Conservation (phyloP, 2,888 invertebrate genomes). For the Yponomeuta cagnagella region DNA sequence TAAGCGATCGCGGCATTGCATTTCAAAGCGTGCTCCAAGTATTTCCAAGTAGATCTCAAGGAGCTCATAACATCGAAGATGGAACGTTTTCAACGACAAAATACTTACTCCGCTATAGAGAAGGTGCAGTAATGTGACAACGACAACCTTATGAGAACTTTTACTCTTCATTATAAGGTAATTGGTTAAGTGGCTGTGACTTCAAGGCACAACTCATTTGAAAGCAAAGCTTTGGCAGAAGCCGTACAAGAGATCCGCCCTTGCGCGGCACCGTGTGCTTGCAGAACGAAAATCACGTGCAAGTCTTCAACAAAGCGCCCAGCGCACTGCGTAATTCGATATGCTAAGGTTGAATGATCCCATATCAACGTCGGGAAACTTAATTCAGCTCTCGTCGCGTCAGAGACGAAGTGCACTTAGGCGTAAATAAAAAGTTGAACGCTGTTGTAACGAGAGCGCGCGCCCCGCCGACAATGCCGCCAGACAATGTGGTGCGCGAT, state of each 20-base stretch:
- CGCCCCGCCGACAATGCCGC: slow-evolving; percentile 61
- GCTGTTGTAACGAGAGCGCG: slow-evolving; percentile 57
- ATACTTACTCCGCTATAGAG: background rate
- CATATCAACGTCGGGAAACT: slow-evolving; percentile 70
- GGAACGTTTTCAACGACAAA: slow-evolving; percentile 6
- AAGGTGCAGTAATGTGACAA: background rate
- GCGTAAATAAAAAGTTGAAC: slow-evolving; percentile 74
- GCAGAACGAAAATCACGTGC: slow-evolving; percentile 66
- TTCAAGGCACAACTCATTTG: slow-evolving; percentile 21
- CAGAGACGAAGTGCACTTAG: slow-evolving; percentile 69
- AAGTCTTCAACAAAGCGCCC: slow-evolving; percentile 56
- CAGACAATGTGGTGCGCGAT: slow-evolving; percentile 68
- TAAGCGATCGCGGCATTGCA: slow-evolving; percentile 24
- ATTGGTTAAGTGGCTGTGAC: background rate
- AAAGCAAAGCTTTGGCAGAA: background rate
- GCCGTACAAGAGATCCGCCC: background rate
- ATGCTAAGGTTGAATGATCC: slow-evolving; percentile 72
- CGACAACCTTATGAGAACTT: background rate
- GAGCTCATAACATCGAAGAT: slow-evolving; percentile 20
- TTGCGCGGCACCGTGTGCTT: slow-evolving; percentile 9
- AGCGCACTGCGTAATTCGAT: slow-evolving; percentile 70
- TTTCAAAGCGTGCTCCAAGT: slow-evolving; percentile 23
- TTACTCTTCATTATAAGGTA: background rate
- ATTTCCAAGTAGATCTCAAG: slow-evolving; percentile 20
- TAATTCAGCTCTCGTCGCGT: slow-evolving; percentile 69